Evolutionary conservation across 1,140 invertebrate genomes (phyloP).

Genomic region (Drosophila saltans): DNA sequence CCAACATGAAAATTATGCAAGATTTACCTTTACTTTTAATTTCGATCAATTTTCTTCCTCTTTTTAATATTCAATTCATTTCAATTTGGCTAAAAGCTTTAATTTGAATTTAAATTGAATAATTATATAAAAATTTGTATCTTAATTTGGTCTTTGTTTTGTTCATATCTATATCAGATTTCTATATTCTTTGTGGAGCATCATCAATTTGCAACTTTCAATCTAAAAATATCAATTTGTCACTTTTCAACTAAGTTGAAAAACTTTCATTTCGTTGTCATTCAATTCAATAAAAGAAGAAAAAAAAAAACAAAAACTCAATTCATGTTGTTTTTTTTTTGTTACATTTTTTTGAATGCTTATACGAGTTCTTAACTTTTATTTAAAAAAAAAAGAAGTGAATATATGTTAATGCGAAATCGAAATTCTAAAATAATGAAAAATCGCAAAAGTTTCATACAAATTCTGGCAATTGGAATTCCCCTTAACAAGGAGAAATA

Average conservation of each 20-base stretch:
- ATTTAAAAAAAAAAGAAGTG: constrained; percentile 62
- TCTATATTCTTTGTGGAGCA: too few species aligned
- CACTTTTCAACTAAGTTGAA: too few species aligned
- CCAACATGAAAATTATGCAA: constrained; percentile 10
- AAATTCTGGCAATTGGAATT: constrained; percentile 29
- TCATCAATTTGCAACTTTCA: too few species aligned
- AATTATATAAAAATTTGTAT: too few species aligned
- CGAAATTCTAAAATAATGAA: constrained; percentile 28
- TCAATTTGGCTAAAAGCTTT: too few species aligned
- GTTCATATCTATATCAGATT: too few species aligned
- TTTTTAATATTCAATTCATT: too few species aligned
- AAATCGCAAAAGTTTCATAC: constrained; percentile 43
- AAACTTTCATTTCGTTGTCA: too few species aligned
- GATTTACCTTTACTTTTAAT: background rate
- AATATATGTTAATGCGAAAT: constrained; percentile 29
- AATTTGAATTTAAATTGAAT: too few species aligned
- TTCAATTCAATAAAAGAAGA: background rate
- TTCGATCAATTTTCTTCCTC: too few species aligned
- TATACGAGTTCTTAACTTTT: constrained; percentile 68
- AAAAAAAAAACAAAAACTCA: background rate
- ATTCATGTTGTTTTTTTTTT: background rate
- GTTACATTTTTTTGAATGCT: constrained; percentile 69
- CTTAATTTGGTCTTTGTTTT: too few species aligned
- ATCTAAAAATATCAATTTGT: too few species aligned
- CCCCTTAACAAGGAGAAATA: background rate